Conservation (phyloP, 2,113 vertebrate species). For the Dascyllus trimaculatus region DNA sequence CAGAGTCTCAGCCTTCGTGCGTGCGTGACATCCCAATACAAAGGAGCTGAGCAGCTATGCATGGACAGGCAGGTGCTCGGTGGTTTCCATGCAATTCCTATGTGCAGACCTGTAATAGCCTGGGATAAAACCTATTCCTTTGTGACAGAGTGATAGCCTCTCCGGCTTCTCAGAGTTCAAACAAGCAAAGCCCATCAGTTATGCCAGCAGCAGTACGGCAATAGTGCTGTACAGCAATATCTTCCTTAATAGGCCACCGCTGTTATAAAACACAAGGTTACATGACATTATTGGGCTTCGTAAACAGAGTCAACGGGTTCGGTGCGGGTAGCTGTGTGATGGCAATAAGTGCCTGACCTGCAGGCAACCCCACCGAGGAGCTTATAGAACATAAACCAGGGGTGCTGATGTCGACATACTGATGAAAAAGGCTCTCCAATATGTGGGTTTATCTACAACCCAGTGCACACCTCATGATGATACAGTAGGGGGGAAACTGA, state of each 20-base stretch:
- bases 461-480: neutral
- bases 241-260: slow-evolving; percentile 58
- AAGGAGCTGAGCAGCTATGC: neutral
- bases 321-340: slow-evolving; percentile 21
- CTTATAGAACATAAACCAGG: slow-evolving; percentile 23
- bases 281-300: slow-evolving; percentile 54
- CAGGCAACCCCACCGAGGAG: slow-evolving; percentile 50
- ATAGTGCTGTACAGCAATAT: slow-evolving; percentile 45
- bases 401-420: neutral
- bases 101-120: slow-evolving; percentile 4
- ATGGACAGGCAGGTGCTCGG: neutral
- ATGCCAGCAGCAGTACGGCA: slow-evolving; percentile 33
- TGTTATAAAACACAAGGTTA: slow-evolving; percentile 79
- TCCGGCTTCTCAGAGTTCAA: slow-evolving; percentile 43
- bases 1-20: neutral
- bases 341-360: slow-evolving; percentile 61
- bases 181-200: slow-evolving; percentile 61
- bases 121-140: slow-evolving; percentile 9
- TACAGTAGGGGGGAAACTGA: neutral
- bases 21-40: neutral
- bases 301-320: slow-evolving; percentile 45
- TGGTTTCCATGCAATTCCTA: slow-evolving; percentile 15
- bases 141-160: slow-evolving; percentile 28
- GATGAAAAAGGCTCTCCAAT: neutral
- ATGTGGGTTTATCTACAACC: neutral